Evolutionary conservation across 1,140 invertebrate species (phyloP), one percentile per base, ranked within the genome.

Genomic region (Drosophila murphyi): DNA sequence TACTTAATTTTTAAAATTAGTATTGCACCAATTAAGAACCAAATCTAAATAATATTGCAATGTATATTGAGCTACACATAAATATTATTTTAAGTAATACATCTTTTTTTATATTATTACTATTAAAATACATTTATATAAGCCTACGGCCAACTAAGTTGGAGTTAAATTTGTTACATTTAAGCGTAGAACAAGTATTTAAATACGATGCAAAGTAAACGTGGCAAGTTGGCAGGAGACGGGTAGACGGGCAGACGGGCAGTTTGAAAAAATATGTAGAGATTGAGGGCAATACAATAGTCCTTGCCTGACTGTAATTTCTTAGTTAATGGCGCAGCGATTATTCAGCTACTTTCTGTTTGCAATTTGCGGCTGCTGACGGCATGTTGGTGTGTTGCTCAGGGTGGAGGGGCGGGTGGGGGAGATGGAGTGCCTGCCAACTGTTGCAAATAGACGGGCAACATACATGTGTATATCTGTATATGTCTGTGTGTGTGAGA

Each of bases 311-410:
- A 75, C 72, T 71, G 65, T 56, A 74, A 73, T 73, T 69, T 73
- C 64, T 54, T 60, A 55, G 71, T 55, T 75, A 75, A 75, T 75
- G 67, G 59, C 59, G 6, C 32, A 43, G 45, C 72, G 72, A 70
- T 74, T 74, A 74, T 74, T 74, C 67, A 74, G 72, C 67, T 71
- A 75, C 67, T 71, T 75, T 71, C 59, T 62, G 57, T 75, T 71
- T 70, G 72, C 52, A 74, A 61, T 74, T 74, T 74, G 67, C 52
- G 10, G 67, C 50, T 43, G 64, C 37, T 50, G 63, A 47, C 48
- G 48, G 10, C 2, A 43, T 32, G 39, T 37, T 45, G 54, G 8
- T 29, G 20, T 20, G 20, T 20, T 20, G 20, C 20, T 3, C 3
- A 20, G 54, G 5, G 32, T 20, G 6, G 6, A 41, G 29, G n/a